These are phyloP conservation scores for Parazoanthus darwini DNA, from an alignment of 92 coral and sea anemone species.

Conservation along the genomic window DNA sequence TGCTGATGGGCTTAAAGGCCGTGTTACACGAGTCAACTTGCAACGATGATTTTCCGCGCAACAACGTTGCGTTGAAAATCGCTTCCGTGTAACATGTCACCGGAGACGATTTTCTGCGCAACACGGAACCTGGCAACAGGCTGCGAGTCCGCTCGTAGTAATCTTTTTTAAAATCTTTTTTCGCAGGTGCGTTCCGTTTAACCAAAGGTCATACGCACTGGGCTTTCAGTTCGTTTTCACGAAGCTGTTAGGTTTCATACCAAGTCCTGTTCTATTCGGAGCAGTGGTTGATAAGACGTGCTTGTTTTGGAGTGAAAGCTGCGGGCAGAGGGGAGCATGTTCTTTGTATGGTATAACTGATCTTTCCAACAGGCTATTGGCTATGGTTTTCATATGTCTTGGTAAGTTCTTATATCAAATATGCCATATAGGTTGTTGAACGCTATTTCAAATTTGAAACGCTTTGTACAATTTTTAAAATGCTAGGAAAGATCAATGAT, in stretches of 20 bases:
- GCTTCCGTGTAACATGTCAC: too few relatives aligned
- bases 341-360: constrained; percentile 22
- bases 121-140: too few relatives aligned
- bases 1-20: too few relatives aligned
- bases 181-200: constrained; percentile 20
- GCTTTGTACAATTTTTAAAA: background rate
- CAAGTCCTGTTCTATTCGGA: constrained; percentile 21
- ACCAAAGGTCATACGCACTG: constrained; percentile 25
- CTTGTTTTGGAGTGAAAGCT: constrained; percentile 14
- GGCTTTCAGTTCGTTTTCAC: constrained; percentile 27
- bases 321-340: constrained; percentile 11
- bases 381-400: background rate
- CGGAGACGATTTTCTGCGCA: too few relatives aligned
- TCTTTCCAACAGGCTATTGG: constrained; percentile 15
- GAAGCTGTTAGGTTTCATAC: constrained; percentile 6
- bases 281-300: constrained; percentile 20
- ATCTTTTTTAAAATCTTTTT: too few relatives aligned
- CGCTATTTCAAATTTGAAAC: background rate
- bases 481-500: background rate
- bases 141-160: too few relatives aligned
- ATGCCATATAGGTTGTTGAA: background rate
- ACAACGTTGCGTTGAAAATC: too few relatives aligned
- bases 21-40: too few relatives aligned
- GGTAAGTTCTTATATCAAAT: constrained; percentile 1
- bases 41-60: too few relatives aligned